Percentiles rank a stretch among this genome's conserved stretches.
Conservation (phyloP, 1,140 invertebrate species). For the Drosophila ercepeae region DNA sequence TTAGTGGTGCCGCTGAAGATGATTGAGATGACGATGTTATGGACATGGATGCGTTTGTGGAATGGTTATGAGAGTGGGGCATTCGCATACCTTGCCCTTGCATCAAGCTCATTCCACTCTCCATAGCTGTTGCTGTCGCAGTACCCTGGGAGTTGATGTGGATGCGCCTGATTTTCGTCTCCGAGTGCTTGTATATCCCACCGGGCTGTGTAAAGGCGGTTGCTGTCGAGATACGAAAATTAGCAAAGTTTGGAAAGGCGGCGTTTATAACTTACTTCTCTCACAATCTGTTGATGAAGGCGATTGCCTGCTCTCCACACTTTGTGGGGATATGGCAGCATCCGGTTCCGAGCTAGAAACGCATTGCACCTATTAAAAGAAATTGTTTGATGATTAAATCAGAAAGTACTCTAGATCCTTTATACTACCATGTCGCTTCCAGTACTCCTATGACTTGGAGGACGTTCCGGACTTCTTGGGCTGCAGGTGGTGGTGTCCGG, state of each 20-base stretch:
- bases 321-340: conserved; percentile 84
- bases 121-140: conserved; percentile 4
- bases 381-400: neutral
- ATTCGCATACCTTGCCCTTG: conserved; percentile 70
- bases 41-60: conserved; percentile 48
- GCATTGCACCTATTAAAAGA: conserved; percentile 89
- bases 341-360: conserved; percentile 93
- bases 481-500: conserved; percentile 93
- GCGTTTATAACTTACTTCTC: conserved; percentile 48
- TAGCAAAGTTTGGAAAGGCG: neutral
- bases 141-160: conserved; percentile 72
- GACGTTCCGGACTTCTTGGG: conserved; percentile 84
- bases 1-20: conserved; percentile 45
- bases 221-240: conserved; percentile 8
- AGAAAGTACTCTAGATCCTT: too few relatives aligned
- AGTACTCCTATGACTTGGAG: conserved; percentile 77
- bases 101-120: conserved; percentile 40
- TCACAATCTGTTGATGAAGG: conserved; percentile 80
- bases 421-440: conserved; percentile 81
- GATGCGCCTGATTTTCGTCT: conserved; percentile 78
- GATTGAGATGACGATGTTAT: conserved; percentile 59
- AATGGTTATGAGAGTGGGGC: conserved; percentile 37
- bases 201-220: conserved; percentile 57
- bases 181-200: conserved; percentile 74
- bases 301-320: conserved; percentile 75